Base-by-base conservation (phyloP, 2,113 vertebrate genomes). In the Nyctibius bracteatus region DNA sequence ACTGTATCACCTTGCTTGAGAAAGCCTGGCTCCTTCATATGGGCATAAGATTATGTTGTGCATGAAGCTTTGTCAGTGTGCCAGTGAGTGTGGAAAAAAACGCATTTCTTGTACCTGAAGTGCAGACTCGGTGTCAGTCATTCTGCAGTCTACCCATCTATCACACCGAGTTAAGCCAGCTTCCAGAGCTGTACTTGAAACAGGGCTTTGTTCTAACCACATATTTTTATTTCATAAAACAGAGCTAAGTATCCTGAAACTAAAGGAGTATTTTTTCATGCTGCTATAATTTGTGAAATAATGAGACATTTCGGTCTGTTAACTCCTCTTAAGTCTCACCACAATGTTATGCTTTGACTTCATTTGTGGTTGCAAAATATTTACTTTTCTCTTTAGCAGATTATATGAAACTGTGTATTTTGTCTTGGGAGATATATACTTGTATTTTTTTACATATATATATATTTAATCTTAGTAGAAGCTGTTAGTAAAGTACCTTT, bases 321-420 rank as follows among this genome's bases (percentile, higher is more conserved):
- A 96, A 91, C 77, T 96, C 80, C 89, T 96, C 96, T 97, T 94
- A 96, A 96, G 95, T 89, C 93, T 95, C 88, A 94, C 96, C 95
- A 93, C 94, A 96, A 81, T 93, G 86, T 95, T 97, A 81, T 95
- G 88, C 65, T 96, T 96, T 91, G 86, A 91, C 65, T 95, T 94
- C 92, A 97, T 95, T 97, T 96, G 96, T 89, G 95, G 95, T 96
- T 89, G 84, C 73, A 92, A 96, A 96, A 96, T 96, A 96, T 96
- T 96, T 94, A 92, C 95, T 96, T 94, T 97, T 94, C 95, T 96
- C 89, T 97, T 97, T 84, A 95, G 87, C 95, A 96, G 83, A 94
- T 97, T 96, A 94, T 85, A 75, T 75, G 91, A 96, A 96, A 84
- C 70, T 89, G 93, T 94, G 90, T 96, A 95, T 92, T 97, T 96